Conservation (phyloP, 2,113 vertebrate species). For the Planiliza haematocheilus region DNA sequence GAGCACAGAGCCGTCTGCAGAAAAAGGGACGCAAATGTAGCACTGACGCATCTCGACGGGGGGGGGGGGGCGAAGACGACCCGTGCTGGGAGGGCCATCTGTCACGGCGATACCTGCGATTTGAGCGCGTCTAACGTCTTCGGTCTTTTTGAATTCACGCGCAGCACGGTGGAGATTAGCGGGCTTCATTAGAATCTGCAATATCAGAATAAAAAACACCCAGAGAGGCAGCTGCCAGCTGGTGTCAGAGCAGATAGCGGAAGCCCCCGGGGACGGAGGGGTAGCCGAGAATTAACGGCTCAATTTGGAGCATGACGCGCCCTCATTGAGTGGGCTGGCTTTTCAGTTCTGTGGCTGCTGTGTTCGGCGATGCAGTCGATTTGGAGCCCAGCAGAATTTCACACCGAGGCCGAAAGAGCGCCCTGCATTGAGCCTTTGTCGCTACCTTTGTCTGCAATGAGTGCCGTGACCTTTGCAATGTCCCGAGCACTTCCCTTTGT, state of each 20-base stretch:
- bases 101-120: neutral
- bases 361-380: neutral
- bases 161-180: constrained; percentile 58
- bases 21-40: neutral
- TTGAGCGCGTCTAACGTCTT: constrained; percentile 63
- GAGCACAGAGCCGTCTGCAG: neutral
- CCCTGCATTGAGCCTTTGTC: too few species aligned
- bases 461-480: too few species aligned
- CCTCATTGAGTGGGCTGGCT: neutral
- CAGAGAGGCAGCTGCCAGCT: constrained; percentile 58
- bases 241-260: constrained; percentile 48
- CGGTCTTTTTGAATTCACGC: constrained; percentile 55
- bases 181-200: constrained; percentile 46
- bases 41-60: constrained; percentile 1
- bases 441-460: too few species aligned
- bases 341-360: too few species aligned
- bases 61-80: constrained; percentile 23
- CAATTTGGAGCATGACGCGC: constrained; percentile 17
- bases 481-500: too few species aligned
- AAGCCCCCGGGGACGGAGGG: constrained; percentile 11
- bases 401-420: too few species aligned
- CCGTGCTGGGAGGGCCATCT: constrained; percentile 50
- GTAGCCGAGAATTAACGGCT: constrained; percentile 36
- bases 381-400: neutral
- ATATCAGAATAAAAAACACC: constrained; percentile 23